Conservation (phyloP, 2,797 vertebrate genomes). For the Monodelphis domestica region DNA sequence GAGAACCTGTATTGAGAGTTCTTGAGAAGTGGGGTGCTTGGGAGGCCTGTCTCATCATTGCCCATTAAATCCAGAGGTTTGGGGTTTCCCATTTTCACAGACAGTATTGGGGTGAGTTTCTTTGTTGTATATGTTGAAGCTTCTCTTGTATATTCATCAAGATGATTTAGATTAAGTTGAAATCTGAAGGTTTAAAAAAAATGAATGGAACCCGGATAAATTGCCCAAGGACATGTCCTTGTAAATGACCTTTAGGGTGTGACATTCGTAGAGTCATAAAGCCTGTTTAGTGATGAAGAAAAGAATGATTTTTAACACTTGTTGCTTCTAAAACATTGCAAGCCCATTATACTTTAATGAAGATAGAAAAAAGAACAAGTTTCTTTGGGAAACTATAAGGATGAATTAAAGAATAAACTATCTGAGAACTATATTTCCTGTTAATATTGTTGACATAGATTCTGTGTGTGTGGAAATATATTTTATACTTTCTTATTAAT, state of each 20-base stretch:
- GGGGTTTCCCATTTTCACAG: background rate
- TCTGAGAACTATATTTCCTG: background rate
- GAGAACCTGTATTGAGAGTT: background rate
- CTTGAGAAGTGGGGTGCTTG: background rate
- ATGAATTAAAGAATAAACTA: background rate
- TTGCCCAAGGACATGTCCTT: background rate
- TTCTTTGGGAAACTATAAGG: background rate
- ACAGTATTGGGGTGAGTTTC: background rate
- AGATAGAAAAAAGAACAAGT: background rate
- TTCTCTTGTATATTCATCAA: slow-evolving; percentile 20
- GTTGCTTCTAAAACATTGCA: background rate
- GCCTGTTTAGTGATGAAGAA: background rate
- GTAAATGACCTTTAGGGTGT: background rate
- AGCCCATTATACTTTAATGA: background rate
- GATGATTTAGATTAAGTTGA: background rate
- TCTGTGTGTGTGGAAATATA: too few relatives aligned
- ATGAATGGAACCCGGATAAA: background rate
- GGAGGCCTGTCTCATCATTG: background rate
- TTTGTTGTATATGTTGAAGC: background rate
- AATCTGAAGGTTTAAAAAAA: too few relatives aligned
- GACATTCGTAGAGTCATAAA: background rate
- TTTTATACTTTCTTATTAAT: too few relatives aligned
- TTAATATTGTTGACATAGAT: background rate
- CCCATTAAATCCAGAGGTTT: background rate
- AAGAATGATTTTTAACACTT: background rate